These are phyloP conservation scores for Stichodactyla mertensii DNA, from an alignment of 64 coral and sea anemone species.

Conservation along the genomic window DNA sequence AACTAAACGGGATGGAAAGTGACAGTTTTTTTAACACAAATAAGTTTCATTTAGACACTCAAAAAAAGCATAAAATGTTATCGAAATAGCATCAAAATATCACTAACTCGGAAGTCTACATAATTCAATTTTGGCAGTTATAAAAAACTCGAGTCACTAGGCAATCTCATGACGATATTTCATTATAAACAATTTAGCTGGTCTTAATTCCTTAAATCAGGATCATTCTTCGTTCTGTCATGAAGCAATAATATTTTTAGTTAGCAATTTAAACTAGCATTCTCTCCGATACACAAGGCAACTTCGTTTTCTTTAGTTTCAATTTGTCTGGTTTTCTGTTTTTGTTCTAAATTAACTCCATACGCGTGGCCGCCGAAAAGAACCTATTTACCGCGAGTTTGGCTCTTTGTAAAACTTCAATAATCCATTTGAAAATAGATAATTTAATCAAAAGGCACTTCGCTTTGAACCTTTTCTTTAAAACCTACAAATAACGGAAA, in stretches of 20 bases:
- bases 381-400: background rate
- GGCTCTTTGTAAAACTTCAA: conserved; percentile 1
- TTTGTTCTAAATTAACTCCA: background rate
- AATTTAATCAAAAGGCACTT: background rate
- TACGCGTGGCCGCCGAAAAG: background rate
- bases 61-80: background rate
- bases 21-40: conserved; percentile 6
- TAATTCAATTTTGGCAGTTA: background rate
- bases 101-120: conserved; percentile 6
- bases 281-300: background rate
- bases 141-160: background rate
- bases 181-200: background rate
- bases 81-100: conserved; percentile 26
- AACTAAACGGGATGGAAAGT: background rate
- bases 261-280: background rate
- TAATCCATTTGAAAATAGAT: background rate
- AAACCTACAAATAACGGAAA: background rate
- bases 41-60: conserved; percentile 1
- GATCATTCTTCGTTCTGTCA: background rate
- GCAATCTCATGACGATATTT: background rate
- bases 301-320: background rate
- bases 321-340: background rate
- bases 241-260: background rate
- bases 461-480: background rate
- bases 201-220: background rate